A percentile compares a stretch with the other conserved stretches of the same genome.
Conservation (phyloP, 2,113 vertebrate species). For the Atractosteus spatula region DNA sequence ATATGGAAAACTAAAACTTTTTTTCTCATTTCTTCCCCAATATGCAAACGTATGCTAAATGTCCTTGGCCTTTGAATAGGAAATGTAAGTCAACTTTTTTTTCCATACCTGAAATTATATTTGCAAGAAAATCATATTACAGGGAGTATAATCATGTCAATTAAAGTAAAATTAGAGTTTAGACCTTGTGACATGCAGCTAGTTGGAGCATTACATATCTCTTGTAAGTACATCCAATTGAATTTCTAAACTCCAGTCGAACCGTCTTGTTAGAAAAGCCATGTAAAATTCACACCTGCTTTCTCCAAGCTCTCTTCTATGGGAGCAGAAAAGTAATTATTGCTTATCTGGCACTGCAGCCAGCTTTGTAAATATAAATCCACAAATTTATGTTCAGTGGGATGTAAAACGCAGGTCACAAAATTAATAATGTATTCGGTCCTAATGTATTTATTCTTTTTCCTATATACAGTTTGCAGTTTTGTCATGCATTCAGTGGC, state of each 20-base stretch:
- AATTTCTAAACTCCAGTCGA: constrained; percentile 42
- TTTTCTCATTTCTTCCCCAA: too few species aligned
- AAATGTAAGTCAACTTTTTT: too few species aligned
- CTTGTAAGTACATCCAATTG: constrained; percentile 51
- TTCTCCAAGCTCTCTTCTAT: constrained; percentile 36
- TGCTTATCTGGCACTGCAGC: constrained; percentile 69
- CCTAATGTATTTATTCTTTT: constrained; percentile 40
- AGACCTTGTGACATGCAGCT: constrained; percentile 7
- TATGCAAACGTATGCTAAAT: too few species aligned
- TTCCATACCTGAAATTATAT: not conserved
- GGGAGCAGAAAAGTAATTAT: constrained; percentile 63
- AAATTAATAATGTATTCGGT: constrained; percentile 65
- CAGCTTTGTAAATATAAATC: constrained; percentile 69
- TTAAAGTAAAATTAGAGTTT: constrained; percentile 6
- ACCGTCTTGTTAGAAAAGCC: constrained; percentile 54
- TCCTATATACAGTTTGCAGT: constrained; percentile 18
- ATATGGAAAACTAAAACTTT: too few species aligned
- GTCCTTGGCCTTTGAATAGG: too few species aligned
- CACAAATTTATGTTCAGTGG: constrained; percentile 54
- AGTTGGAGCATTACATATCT: constrained; percentile 19
- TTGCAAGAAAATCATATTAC: constrained; percentile 14
- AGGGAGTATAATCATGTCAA: constrained; percentile 10
- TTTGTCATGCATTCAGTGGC: not conserved
- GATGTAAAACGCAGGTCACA: constrained; percentile 51
- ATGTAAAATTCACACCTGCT: constrained; percentile 41